phyloP scores from a whole-genome alignment of 2,888 invertebrate species.

The Diaphora mendica region DNA sequence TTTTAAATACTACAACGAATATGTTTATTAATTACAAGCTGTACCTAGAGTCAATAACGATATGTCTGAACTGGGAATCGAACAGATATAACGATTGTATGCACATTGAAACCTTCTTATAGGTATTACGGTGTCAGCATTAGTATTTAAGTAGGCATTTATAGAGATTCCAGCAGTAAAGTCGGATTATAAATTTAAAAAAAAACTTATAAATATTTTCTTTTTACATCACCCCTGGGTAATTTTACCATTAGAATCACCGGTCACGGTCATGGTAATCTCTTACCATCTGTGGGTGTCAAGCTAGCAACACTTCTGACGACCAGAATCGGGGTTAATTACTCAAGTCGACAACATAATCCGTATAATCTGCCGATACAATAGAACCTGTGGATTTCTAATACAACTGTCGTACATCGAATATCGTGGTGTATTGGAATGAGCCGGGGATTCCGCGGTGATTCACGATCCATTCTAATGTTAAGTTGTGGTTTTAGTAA shows the following conservation, averaged over 20 bases:
- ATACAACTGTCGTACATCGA: conserved; percentile 29
- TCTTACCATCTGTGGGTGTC: not conserved
- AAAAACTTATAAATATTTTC: too few species aligned
- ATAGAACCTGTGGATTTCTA: conserved; percentile 49
- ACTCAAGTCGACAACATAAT: not conserved
- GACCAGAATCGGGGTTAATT: not conserved
- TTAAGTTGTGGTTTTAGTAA: conserved; percentile 2
- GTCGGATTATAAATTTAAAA: too few species aligned
- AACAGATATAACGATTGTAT: too few species aligned
- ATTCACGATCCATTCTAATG: conserved; percentile 42
- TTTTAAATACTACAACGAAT: too few species aligned
- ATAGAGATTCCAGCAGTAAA: too few species aligned
- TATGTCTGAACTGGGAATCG: too few species aligned
- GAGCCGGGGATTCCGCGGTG: conserved; percentile 40
- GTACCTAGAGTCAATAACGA: too few species aligned
- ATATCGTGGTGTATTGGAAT: conserved; percentile 9
- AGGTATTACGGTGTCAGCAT: too few species aligned
- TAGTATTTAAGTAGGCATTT: too few species aligned
- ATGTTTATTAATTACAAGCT: too few species aligned
- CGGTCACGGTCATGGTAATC: not conserved
- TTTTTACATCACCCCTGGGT: too few species aligned
- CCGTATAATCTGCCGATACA: conserved; percentile 20
- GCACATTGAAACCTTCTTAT: too few species aligned
- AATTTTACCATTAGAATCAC: not conserved
- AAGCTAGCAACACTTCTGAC: not conserved